A percentile compares a stretch with the other conserved stretches of the same genome.
Evolutionary conservation across 2,113 vertebrate genomes (phyloP).

Genomic region (Cynopterus brachyotis): DNA sequence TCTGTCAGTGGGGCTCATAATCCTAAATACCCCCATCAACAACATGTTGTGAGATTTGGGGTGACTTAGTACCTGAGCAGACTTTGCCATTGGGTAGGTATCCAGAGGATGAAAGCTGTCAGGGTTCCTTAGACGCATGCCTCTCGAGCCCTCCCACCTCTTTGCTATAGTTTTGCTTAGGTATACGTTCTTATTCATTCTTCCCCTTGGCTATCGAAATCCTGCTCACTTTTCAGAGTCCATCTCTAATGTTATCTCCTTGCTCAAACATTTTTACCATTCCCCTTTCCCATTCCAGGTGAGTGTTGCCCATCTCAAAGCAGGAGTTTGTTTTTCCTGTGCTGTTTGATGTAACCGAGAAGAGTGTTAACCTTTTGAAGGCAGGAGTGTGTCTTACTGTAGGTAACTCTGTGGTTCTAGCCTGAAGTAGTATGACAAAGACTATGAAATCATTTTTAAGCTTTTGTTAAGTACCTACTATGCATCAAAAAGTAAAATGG

Average conservation of each 20-base stretch:
- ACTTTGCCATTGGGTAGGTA: not conserved
- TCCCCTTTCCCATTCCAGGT: not conserved
- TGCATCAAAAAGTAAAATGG: accelerated
- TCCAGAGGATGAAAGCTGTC: not conserved
- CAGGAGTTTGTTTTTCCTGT: not conserved
- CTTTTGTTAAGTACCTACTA: not conserved
- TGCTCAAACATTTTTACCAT: not conserved
- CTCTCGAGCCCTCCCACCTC: no score
- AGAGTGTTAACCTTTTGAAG: not conserved
- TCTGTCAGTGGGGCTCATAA: accelerated
- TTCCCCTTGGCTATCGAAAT: not conserved
- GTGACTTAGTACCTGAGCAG: not conserved
- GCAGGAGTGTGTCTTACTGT: not conserved
- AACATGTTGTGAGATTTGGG: no score
- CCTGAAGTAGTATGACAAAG: not conserved
- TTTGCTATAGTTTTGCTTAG: not conserved
- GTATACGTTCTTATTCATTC: not conserved
- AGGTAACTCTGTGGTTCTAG: not conserved
- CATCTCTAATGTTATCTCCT: not conserved
- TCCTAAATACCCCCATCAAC: not conserved
- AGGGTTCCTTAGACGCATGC: not conserved
- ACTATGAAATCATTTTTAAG: no score
- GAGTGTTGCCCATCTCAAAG: not conserved
- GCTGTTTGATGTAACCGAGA: not conserved
- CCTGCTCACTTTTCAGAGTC: not conserved